Percentiles rank a stretch among this genome's conserved stretches.
These are phyloP conservation scores for Samia ricini DNA, from an alignment of 1,140 invertebrate genomes.

Conservation along the genomic window DNA sequence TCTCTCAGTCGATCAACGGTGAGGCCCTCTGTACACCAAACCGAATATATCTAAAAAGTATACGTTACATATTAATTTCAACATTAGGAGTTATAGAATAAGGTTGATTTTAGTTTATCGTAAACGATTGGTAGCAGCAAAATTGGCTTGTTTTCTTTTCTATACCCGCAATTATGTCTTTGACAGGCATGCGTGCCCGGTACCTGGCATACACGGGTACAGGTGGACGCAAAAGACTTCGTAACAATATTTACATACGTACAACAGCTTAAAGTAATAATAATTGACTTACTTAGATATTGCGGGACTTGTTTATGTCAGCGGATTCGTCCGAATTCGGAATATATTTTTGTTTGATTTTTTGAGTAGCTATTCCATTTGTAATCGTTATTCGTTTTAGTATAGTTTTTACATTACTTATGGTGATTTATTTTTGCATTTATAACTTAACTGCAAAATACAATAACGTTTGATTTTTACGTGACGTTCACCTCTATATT, in stretches of 20 bases:
- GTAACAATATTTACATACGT: neutral
- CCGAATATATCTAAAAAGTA: constrained; percentile 32
- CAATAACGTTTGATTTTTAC: too few species aligned
- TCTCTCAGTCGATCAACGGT: constrained; percentile 60
- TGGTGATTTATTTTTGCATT: too few species aligned
- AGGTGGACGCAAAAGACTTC: constrained; percentile 29
- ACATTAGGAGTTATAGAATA: constrained; percentile 28
- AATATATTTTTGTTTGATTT: too few species aligned
- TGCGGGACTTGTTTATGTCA: too few species aligned
- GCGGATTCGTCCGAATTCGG: too few species aligned
- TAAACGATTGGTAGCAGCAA: constrained; percentile 24
- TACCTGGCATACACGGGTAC: constrained; percentile 39
- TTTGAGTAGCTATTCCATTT: too few species aligned
- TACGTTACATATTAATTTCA: constrained; percentile 7
- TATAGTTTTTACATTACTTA: too few species aligned
- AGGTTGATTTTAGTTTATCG: constrained; percentile 26
- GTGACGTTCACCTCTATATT: too few species aligned
- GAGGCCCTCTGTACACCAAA: constrained; percentile 48
- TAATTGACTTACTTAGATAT: neutral
- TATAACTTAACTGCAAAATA: too few species aligned
- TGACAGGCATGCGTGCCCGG: constrained; percentile 57
- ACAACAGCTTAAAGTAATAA: constrained; percentile 15
- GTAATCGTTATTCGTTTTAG: too few species aligned
- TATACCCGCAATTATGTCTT: constrained; percentile 74
- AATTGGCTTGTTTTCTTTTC: constrained; percentile 50